A percentile compares a stretch with the other conserved stretches of the same genome.
Evolutionary conservation across 1,140 invertebrate species (phyloP).

Genomic region (Calycopis cecrops): DNA sequence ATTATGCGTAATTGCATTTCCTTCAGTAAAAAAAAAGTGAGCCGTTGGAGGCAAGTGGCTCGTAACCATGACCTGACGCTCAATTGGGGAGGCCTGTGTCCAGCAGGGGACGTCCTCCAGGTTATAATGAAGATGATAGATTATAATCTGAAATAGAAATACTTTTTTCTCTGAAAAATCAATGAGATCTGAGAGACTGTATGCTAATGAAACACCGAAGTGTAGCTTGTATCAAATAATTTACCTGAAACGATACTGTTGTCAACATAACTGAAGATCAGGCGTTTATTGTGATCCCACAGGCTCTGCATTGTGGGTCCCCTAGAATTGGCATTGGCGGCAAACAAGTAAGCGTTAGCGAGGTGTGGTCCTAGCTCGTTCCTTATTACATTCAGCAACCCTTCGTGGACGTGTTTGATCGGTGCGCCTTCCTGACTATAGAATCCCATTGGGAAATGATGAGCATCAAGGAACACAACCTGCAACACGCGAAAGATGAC

Average conservation of each 20-base stretch:
- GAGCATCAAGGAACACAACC: conserved; percentile 83
- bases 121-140: no score
- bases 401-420: conserved; percentile 72
- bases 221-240: no score
- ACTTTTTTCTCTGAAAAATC: no score
- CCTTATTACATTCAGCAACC: conserved; percentile 77
- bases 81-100: no score
- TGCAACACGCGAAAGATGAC: conserved; percentile 25
- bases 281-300: conserved; percentile 76
- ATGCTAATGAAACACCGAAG: no score
- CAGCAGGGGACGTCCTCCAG: no score
- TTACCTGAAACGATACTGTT: conserved; percentile 74
- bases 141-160: no score
- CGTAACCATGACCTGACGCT: no score
- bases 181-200: no score
- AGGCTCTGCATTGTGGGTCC: conserved; percentile 79
- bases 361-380: conserved; percentile 76
- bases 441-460: conserved; percentile 83
- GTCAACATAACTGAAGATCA: conserved; percentile 81
- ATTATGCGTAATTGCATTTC: no score
- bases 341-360: conserved; percentile 69
- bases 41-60: no score
- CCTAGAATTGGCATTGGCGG: conserved; percentile 54
- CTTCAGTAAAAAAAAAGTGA: no score
- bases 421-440: conserved; percentile 62